These are phyloP conservation scores for Lepilemur septentrionalis DNA, from an alignment of 2,797 vertebrate species.

Conservation along the genomic window DNA sequence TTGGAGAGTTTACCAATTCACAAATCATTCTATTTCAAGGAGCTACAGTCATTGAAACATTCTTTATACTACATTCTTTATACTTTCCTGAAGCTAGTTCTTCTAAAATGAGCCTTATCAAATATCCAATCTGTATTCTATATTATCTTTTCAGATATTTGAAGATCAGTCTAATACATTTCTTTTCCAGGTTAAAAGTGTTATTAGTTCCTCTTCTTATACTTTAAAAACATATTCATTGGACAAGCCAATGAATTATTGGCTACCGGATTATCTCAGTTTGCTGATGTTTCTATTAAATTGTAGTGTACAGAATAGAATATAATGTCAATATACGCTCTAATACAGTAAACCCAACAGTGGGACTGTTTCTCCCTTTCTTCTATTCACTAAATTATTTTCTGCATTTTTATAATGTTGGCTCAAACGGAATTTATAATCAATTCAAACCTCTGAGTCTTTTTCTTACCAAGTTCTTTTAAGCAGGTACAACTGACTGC, in stretches of 20 bases:
- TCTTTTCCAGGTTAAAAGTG: neutral
- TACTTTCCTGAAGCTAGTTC: constrained; percentile 1
- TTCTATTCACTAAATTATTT: constrained; percentile 38
- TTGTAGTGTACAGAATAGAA: neutral
- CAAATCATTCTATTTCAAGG: neutral
- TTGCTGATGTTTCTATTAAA: constrained; percentile 34
- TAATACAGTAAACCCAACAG: neutral
- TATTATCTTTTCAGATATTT: constrained; percentile 29
- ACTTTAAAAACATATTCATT: constrained; percentile 22
- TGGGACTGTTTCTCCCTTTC: constrained; percentile 10
- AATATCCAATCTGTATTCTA: neutral
- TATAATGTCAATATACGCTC: neutral
- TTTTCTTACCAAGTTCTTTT: constrained; percentile 47
- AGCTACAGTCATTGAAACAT: neutral
- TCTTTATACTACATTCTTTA: neutral
- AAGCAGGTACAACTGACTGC: constrained; percentile 8
- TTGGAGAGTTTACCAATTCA: neutral
- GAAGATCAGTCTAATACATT: constrained; percentile 2
- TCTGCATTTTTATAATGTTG: constrained; percentile 32
- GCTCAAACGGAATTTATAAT: neutral
- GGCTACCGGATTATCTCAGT: neutral
- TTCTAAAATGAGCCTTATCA: constrained; percentile 25
- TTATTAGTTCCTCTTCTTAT: neutral
- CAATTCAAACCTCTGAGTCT: neutral
- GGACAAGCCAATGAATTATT: neutral